Percentiles rank a stretch among this genome's conserved stretches.
Conservation (phyloP, 2,113 vertebrate species). For the Corythoichthys haematopterus region DNA sequence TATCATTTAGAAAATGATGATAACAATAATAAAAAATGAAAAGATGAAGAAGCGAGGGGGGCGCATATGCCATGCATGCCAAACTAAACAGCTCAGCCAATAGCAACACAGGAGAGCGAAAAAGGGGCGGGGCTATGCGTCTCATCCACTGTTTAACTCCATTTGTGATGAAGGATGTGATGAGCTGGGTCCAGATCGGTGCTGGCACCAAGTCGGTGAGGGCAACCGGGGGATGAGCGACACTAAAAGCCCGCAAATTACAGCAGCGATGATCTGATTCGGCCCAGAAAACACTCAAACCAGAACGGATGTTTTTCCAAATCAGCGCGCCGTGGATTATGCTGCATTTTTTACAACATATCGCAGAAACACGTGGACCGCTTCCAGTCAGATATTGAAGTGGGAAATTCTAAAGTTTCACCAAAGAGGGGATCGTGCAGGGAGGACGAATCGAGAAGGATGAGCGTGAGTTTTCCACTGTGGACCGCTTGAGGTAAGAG, state of each 20-base stretch:
- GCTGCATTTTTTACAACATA: neutral
- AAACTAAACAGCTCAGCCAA: conserved; percentile 40
- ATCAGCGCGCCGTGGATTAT: conserved; percentile 9
- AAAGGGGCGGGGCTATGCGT: conserved; percentile 42
- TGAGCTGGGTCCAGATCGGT: conserved; percentile 40
- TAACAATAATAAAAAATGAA: neutral
- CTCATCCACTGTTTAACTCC: conserved; percentile 46
- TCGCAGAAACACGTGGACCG: neutral
- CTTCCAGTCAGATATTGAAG: neutral
- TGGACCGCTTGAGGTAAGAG: conserved; percentile 55
- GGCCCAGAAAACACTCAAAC: conserved; percentile 3
- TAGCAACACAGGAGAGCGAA: conserved; percentile 31
- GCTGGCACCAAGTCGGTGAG: conserved; percentile 23
- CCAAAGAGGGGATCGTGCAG: conserved; percentile 7
- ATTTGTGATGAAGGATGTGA: conserved; percentile 56
- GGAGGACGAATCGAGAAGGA: conserved; percentile 22
- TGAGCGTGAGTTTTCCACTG: conserved; percentile 43
- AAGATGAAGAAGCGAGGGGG: neutral
- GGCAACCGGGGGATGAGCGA: conserved; percentile 16
- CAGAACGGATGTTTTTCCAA: neutral
- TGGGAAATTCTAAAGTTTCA: conserved; percentile 5
- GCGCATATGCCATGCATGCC: conserved; percentile 6
- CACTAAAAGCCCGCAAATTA: conserved; percentile 19
- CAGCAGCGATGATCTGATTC: conserved; percentile 16
- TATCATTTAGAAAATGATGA: too few relatives aligned